Base-by-base conservation (phyloP, 2,797 vertebrate genomes). In the Artibeus lituratus region DNA sequence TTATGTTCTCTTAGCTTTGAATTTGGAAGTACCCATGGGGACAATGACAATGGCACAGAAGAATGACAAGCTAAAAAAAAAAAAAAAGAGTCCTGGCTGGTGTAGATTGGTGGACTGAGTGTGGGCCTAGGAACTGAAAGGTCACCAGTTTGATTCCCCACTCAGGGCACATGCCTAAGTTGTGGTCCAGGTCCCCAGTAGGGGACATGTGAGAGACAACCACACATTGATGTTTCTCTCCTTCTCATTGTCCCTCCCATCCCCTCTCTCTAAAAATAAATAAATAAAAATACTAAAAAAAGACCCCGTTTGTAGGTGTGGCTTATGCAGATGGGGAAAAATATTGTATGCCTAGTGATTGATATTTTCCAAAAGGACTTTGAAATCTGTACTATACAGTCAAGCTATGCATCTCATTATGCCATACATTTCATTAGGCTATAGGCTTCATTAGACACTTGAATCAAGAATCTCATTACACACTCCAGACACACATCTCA, bases 401-500 rank as follows among this genome's bases (percentile, higher is more conserved):
- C 67, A 91, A 89, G 42, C 77, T 57, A 83, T 96, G 96, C 92
- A 93, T 97, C 89, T 97, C 94, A 96, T 97, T 97, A 95, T 42
- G n/a, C 78, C 96, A 95, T 97, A 97, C 94, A 97, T 97, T 97
- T 97, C 97, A 97, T 97, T 97, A 98, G 88, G 85, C 96, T 97
- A 97, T 92, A 97, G 96, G 95, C 97, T 97, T 97, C 97, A 97
- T 97, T 98, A 98, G 97, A 95, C 93, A 93, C 91, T 96, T 96
- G 96, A 97, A 96, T 97, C 97, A 97, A 97, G 96, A 97, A 97
- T 97, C 97, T 97, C 97, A 97, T 98, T 98, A 97, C 94, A 95
- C 55, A 97, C 90, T 97, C 96, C 97, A 97, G 97, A 97, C 96
- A 97, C 97, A 97, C 97, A 98, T 98, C 97, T 97, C 97, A 97